These are phyloP conservation scores for Leucania comma DNA, from an alignment of 2,888 invertebrate genomes.

Conservation along the genomic window DNA sequence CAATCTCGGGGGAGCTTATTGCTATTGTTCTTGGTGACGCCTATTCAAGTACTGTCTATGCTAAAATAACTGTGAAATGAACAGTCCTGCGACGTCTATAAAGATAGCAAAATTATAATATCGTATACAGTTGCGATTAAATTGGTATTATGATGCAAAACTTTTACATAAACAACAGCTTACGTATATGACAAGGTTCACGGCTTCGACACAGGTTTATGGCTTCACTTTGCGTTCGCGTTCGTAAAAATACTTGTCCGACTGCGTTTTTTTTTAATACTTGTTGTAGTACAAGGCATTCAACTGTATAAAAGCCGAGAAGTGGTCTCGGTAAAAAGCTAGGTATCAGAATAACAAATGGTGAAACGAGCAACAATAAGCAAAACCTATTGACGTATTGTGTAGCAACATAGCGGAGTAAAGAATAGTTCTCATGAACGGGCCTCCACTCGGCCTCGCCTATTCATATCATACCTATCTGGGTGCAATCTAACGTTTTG, in stretches of 20 bases:
- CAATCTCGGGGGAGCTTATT: constrained; percentile 78
- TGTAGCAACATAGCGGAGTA: constrained; percentile 74
- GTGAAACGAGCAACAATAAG: constrained; percentile 78
- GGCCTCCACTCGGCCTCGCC: constrained; percentile 70
- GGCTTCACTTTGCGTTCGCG: constrained; percentile 73
- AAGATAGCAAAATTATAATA: constrained; percentile 3
- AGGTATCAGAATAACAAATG: constrained; percentile 71
- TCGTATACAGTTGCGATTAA: constrained; percentile 21
- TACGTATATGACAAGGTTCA: constrained; percentile 69
- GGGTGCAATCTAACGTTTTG: constrained; percentile 47
- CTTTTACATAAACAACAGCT: constrained; percentile 51
- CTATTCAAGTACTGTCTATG: constrained; percentile 67
- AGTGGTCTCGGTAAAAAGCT: constrained; percentile 63
- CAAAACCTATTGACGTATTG: constrained; percentile 79
- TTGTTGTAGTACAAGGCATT: constrained; percentile 63
- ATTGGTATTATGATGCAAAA: constrained; percentile 39
- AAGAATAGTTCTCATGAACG: constrained; percentile 81
- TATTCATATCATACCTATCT: constrained; percentile 58
- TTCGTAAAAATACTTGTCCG: constrained; percentile 67
- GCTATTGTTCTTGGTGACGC: constrained; percentile 76
- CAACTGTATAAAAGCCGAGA: constrained; percentile 64
- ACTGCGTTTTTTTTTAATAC: constrained; percentile 59
- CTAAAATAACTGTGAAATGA: constrained; percentile 56
- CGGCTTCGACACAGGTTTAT: constrained; percentile 68
- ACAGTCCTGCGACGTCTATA: constrained; percentile 17